Base-by-base conservation (phyloP, 2,888 invertebrate genomes). In the Nesidiocoris tenuis region DNA sequence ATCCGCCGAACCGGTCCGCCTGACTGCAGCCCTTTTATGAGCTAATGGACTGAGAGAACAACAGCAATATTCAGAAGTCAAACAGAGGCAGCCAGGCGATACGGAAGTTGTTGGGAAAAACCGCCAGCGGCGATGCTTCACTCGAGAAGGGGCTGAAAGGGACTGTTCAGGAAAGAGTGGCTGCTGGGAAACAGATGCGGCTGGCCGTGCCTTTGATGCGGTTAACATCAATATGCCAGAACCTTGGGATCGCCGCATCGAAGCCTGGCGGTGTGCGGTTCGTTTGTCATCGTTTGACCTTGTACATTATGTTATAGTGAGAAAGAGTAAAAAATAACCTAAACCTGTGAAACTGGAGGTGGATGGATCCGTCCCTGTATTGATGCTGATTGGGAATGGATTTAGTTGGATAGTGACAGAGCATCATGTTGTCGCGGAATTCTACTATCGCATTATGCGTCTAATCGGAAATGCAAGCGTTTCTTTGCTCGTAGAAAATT, bases 161-260 rank as follows among this genome's bases (percentile, higher is more conserved):
- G 39, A 12, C 12, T 39, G 39, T 39, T 39, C 12, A 39, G 39
- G 39, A 39, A 39, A 39, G 39, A 39, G 39, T 39, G 3, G 5
- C 39, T 39, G 5, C 39, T 39, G 39, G 5, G 39, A 39, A 39
- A 39, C 39, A 39, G 39, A 39, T 12, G 39, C 3, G 3, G 3
- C 39, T 39, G 39, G 16, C 56, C 18, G n/a, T 16, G 5, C 68
- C 68, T 68, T 68, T 68, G 68, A 68, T 68, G 68, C 68, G 68
- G 68, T 68, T 22, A 23, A 23, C 23, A 68, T 57, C 59, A 57
- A 68, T 68, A 68, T 68, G 17, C 17, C 22, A 57, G 9, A 57
- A 18, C 68, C 57, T 18, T 7, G 23, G 16, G 56, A 68, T 18
- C n/a, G 56, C 68, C 68, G 57, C 68, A 68, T 68, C 68, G 57